phyloP scores from a whole-genome alignment of 1,140 invertebrate genomes.

The Dinothrombium tinctorium region DNA sequence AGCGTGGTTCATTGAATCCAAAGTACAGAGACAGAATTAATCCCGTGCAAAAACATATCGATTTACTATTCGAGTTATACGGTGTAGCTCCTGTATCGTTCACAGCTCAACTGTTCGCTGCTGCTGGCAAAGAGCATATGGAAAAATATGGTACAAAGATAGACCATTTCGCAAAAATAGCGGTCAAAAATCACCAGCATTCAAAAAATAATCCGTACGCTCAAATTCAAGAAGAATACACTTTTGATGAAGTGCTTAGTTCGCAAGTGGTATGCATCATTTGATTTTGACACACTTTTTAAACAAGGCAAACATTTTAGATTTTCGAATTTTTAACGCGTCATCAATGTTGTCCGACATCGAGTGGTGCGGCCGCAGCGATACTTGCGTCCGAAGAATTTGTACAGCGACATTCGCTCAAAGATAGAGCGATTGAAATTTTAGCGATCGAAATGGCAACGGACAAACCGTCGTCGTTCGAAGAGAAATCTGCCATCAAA shows the following conservation, averaged over 20 bases:
- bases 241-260: constrained; percentile 41
- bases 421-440: constrained; percentile 69
- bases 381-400: constrained; percentile 75
- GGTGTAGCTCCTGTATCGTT: constrained; percentile 56
- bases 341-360: constrained; percentile 88
- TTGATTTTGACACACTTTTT: too few species aligned
- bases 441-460: constrained; percentile 87
- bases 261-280: too few species aligned
- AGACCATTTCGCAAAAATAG: constrained; percentile 88
- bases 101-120: constrained; percentile 86
- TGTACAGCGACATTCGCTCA: constrained; percentile 50
- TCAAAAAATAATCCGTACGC: constrained; percentile 87
- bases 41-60: constrained; percentile 77
- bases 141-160: constrained; percentile 79
- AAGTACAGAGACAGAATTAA: constrained; percentile 68
- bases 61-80: constrained; percentile 51
- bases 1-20: constrained; percentile 54
- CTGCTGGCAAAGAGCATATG: constrained; percentile 90
- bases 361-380: constrained; percentile 76
- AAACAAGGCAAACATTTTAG: background rate
- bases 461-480: constrained; percentile 61
- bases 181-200: constrained; percentile 90
- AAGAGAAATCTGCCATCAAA: constrained; percentile 63
- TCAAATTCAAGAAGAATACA: constrained; percentile 72
- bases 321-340: constrained; percentile 78